Conservation (phyloP, 2,888 invertebrate species). For the Drosophila diplacantha region DNA sequence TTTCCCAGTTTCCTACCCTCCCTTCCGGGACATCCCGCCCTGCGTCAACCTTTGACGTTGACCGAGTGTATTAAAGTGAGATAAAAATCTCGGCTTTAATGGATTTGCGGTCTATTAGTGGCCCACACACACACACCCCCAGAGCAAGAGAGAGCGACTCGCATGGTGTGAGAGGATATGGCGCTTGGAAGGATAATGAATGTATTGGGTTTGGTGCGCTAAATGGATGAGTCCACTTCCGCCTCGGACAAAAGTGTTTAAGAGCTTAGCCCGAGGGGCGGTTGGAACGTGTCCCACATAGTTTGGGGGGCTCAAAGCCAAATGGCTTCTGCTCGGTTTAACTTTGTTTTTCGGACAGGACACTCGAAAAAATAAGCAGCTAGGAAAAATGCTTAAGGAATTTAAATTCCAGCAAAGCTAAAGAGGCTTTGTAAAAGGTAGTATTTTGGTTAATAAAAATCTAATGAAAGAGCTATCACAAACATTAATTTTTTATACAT, state of each 20-base stretch:
- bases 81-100: constrained; percentile 73
- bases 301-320: constrained; percentile 23
- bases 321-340: constrained; percentile 40
- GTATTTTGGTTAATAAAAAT: not conserved
- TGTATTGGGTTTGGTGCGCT: constrained; percentile 61
- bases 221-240: constrained; percentile 68
- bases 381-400: not conserved
- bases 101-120: constrained; percentile 73
- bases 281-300: constrained; percentile 20
- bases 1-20: not conserved
- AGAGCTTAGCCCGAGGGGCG: constrained; percentile 33
- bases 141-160: not conserved
- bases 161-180: constrained; percentile 6
- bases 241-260: constrained; percentile 51
- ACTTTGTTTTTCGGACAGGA: constrained; percentile 24
- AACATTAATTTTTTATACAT: not conserved
- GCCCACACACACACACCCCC: constrained; percentile 20
- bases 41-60: constrained; percentile 66
- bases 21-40: not conserved
- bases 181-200: constrained; percentile 53
- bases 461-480: not conserved
- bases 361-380: constrained; percentile 7
- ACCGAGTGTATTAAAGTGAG: constrained; percentile 71
- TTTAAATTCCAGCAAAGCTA: not conserved
- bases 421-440: no score